Evolutionary conservation across 2,113 vertebrate species (phyloP).

Genomic region (Ctenomys sociabilis): DNA sequence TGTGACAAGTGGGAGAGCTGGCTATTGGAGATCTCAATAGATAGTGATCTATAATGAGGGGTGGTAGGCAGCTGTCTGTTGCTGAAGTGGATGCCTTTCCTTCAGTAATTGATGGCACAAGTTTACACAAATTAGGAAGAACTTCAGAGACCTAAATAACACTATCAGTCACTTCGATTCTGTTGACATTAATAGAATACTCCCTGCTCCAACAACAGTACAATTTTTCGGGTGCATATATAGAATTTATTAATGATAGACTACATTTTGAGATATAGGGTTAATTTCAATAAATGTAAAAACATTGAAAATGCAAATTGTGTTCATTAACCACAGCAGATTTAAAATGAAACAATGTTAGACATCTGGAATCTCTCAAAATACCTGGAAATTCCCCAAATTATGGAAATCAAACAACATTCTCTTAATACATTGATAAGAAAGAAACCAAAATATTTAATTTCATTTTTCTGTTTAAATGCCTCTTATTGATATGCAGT

Average conservation of each 20-base stretch:
- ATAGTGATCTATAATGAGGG: not conserved
- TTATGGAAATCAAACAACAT: slow-evolving; percentile 9
- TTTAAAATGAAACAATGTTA: not conserved
- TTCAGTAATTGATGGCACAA: not conserved
- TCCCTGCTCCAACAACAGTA: not conserved
- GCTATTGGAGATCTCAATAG: not conserved
- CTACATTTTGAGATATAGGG: not conserved
- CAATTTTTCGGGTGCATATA: not conserved
- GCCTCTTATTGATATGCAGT: not conserved
- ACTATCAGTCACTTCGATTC: not conserved
- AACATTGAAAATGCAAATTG: not conserved
- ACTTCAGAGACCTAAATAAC: not conserved
- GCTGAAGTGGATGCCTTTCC: not conserved
- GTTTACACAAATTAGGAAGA: not conserved
- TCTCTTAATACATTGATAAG: not conserved
- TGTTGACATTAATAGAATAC: not conserved
- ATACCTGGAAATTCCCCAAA: not conserved
- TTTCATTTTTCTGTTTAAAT: not conserved
- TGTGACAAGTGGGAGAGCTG: not conserved
- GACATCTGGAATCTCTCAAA: not conserved
- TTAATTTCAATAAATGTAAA: not conserved
- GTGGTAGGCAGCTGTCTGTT: not conserved
- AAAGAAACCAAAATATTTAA: not conserved
- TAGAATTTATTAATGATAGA: not conserved
- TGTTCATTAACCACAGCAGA: not conserved